Base-by-base conservation (phyloP, 2,797 vertebrate species). In the Buceros bicornis region DNA sequence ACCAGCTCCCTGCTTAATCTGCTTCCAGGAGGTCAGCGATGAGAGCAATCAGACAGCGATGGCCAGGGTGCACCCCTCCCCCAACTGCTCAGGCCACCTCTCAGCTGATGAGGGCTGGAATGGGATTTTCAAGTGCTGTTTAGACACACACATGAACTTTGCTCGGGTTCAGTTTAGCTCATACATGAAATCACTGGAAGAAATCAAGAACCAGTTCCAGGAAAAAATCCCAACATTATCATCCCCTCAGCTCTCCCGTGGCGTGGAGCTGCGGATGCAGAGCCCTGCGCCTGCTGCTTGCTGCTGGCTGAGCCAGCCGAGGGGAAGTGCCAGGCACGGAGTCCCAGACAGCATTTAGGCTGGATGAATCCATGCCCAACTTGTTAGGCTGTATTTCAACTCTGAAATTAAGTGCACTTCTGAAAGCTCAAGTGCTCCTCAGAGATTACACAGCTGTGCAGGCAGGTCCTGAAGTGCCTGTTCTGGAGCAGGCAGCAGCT, bases 351-450 rank as follows among this genome's bases (percentile, higher is more conserved):
- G 80, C 77, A 28, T 57, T 94, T 37, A 94, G 80, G 58, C 58
- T 66, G 90, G 35, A 93, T 84, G 92, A 96, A 96, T 85, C 74
- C 9, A 6, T 85, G 96, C 88, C 96, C 94, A 93, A 91, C 69
- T 89, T 83, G 66, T 93, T 69, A 93, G 60, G 80, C 83, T 94
- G 82, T 79, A 42, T 91, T 87, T 92, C 90, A 92, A 61, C 90
- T 94, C 82, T 5, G 42, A 94, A 95, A 96, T 93, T 90, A 96
- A 96, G 90, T 73, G 88, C 90, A 79, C 81, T 96, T 95, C 83
- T 90, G 93, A 93, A 93, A 89, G 83, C 76, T 58, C 58, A 71
- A 94, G 74, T n/a, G 57, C 90, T 92, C 81, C 93, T 95, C 50
- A 89, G 93, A 87, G 86, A 84, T 57, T 31, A 5, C 66, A 47